A percentile compares a stretch with the other conserved stretches of the same genome.
Conservation (phyloP, 23 tunicate species). For the Botrylloides violaceus region DNA sequence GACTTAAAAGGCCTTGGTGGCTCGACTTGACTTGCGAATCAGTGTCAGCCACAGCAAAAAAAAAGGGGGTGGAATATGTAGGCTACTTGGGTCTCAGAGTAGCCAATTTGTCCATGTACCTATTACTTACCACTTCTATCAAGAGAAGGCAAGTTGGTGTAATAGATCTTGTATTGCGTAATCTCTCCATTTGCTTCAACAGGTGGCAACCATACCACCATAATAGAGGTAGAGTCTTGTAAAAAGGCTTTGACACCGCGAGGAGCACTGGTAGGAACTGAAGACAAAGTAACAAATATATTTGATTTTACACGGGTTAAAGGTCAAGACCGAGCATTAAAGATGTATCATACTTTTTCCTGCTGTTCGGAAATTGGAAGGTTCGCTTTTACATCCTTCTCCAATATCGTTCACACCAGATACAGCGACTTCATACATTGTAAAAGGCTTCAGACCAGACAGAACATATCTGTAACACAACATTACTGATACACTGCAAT, state of each 20-base stretch:
- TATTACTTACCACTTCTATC: not conserved
- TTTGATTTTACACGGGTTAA: conserved; percentile 31
- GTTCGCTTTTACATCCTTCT: conserved; percentile 45
- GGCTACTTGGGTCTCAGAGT: not conserved
- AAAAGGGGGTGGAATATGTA: too few species aligned
- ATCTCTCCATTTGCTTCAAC: conserved; percentile 51
- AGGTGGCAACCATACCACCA: conserved; percentile 59
- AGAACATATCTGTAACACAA: conserved; percentile 66
- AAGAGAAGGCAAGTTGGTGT: conserved; percentile 42
- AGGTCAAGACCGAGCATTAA: conserved; percentile 22
- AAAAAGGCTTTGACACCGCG: conserved; percentile 33
- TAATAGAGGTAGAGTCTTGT: conserved; percentile 28
- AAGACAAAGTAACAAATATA: not conserved
- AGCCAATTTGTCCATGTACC: too few species aligned
- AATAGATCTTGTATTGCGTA: conserved; percentile 44
- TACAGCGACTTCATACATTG: conserved; percentile 51
- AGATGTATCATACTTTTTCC: conserved; percentile 51
- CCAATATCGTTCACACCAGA: conserved; percentile 65
- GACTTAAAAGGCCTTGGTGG: too few species aligned
- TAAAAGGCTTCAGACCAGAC: conserved; percentile 45
- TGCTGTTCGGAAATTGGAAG: conserved; percentile 37
- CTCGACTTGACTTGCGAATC: too few species aligned
- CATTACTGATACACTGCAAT: too few species aligned
- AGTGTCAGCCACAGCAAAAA: too few species aligned
- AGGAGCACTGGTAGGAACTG: conserved; percentile 67